Evolutionary conservation across 1,140 invertebrate species (phyloP).

Genomic region (Polypedilum vanderplanki): DNA sequence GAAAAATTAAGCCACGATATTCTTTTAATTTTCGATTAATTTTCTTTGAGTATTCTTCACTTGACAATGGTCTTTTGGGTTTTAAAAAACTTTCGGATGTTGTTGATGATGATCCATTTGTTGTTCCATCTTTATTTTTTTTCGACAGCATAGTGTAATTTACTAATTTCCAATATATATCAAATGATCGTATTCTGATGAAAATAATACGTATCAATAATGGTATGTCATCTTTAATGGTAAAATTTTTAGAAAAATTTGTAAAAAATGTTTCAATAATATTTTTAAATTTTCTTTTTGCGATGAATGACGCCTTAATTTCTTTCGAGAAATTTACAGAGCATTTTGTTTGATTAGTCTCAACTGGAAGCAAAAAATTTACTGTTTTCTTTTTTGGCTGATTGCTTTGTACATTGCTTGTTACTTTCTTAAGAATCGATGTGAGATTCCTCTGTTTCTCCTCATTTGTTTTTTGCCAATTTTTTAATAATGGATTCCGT

Average conservation of each 20-base stretch:
- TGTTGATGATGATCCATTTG: background rate
- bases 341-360: background rate
- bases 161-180: background rate
- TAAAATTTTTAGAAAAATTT: background rate
- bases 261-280: background rate
- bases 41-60: conserved; percentile 22
- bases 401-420: background rate
- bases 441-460: background rate
- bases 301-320: background rate
- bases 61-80: background rate
- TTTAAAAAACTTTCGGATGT: background rate
- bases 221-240: background rate
- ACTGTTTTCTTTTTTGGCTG: background rate
- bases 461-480: background rate
- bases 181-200: background rate
- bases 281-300: background rate
- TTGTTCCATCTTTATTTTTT: background rate
- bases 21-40: conserved; percentile 12
- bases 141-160: background rate
- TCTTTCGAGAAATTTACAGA: background rate
- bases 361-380: background rate
- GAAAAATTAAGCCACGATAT: background rate
- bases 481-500: conserved; percentile 5
- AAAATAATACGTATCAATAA: background rate
- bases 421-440: conserved; percentile 7